Conservation (phyloP, 2,797 vertebrate species). For the Paguma larvata region DNA sequence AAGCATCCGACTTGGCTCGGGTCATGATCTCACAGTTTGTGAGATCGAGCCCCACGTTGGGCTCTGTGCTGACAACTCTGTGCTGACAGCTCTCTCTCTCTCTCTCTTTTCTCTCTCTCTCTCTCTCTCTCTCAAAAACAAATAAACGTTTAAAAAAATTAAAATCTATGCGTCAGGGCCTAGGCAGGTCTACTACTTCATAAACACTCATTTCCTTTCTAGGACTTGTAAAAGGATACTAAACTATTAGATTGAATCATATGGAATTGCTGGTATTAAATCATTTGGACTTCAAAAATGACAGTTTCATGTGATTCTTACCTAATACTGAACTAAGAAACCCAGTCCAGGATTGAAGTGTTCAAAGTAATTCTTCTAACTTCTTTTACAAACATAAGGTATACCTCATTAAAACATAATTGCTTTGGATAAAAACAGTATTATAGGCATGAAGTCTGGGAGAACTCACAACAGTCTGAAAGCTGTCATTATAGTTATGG, state of each 20-base stretch:
- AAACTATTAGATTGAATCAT: not conserved
- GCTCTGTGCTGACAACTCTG: no score
- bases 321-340: not conserved
- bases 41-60: no score
- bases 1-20: no score
- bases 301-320: not conserved
- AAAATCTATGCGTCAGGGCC: not conserved
- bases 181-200: not conserved
- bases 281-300: conserved; percentile 27
- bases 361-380: conserved; percentile 34
- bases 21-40: no score
- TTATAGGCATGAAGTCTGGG: conserved; percentile 34
- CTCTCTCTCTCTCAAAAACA: no score
- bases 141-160: no score
- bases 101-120: no score
- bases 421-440: conserved; percentile 19
- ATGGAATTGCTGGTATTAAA: conserved; percentile 28
- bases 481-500: not conserved
- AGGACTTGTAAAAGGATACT: not conserved
- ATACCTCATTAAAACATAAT: conserved; percentile 36
- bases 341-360: not conserved
- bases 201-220: not conserved
- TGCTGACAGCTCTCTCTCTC: no score
- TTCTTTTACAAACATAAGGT: not conserved
- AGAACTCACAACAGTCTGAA: conserved; percentile 15